Conservation (phyloP, 2,888 invertebrate genomes). For the Agrypnus murinus region DNA sequence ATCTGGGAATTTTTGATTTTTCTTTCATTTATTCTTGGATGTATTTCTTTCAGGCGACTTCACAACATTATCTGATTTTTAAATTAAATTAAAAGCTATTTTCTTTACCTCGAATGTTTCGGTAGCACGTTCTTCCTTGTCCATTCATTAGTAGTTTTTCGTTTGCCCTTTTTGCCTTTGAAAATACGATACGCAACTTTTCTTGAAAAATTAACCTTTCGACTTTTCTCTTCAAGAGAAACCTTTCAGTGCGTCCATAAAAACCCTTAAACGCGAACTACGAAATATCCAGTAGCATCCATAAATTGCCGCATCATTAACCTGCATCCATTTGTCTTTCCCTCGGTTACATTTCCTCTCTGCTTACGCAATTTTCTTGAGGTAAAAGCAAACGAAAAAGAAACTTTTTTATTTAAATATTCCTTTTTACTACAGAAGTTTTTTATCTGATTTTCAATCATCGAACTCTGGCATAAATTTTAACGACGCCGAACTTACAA, state of each 20-base stretch:
- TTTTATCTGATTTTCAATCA: constrained; percentile 11
- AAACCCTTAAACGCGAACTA: not conserved
- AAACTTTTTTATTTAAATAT: not conserved
- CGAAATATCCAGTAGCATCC: constrained; percentile 6
- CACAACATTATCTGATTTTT: too few relatives aligned
- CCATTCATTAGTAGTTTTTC: too few relatives aligned
- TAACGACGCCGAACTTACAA: constrained; percentile 13
- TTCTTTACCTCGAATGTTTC: too few relatives aligned
- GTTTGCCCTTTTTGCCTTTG: too few relatives aligned
- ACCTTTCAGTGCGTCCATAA: not conserved
- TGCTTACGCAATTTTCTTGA: not conserved
- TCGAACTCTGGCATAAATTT: not conserved
- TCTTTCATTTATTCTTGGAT: too few relatives aligned
- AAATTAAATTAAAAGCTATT: too few relatives aligned
- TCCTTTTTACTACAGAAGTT: not conserved
- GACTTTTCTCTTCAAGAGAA: not conserved
- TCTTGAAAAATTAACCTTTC: too few relatives aligned
- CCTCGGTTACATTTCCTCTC: not conserved
- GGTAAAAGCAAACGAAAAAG: not conserved
- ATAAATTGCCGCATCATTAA: constrained; percentile 18
- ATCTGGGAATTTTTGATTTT: too few relatives aligned
- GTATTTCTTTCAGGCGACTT: too few relatives aligned
- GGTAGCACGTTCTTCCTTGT: too few relatives aligned
- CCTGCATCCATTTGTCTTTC: constrained; percentile 20
- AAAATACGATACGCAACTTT: too few relatives aligned